Evolutionary conservation across 2,113 vertebrate species (phyloP).

Genomic region (Onychorhynchus coronatus): DNA sequence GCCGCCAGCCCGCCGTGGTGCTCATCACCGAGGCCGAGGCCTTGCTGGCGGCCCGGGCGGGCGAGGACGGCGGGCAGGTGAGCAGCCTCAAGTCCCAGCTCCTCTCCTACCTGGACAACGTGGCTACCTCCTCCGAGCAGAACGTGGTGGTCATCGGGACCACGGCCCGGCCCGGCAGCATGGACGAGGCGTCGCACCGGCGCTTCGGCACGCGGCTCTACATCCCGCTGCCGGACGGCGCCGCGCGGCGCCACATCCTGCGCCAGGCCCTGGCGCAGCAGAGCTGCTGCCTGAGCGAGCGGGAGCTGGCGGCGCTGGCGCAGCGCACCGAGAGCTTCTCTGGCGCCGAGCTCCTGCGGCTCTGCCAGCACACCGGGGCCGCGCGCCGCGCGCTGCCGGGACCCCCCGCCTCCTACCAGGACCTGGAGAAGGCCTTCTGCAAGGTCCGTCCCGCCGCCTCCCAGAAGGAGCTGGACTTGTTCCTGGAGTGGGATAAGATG

Average conservation of each 20-base stretch:
- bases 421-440: conserved; percentile 90
- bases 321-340: conserved; percentile 91
- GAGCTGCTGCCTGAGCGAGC: conserved; percentile 84
- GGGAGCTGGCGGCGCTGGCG: conserved; percentile 85
- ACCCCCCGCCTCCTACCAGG: conserved; percentile 81
- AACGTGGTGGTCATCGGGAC: conserved; percentile 85
- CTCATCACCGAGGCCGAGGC: conserved; percentile 88
- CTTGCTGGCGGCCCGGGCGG: conserved; percentile 61
- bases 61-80: conserved; percentile 44
- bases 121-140: conserved; percentile 74
- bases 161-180: conserved; percentile 85
- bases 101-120: conserved; percentile 84
- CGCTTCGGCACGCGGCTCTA: conserved; percentile 90
- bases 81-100: conserved; percentile 79
- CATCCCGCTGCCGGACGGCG: conserved; percentile 81
- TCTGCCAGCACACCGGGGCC: conserved; percentile 86
- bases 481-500: conserved; percentile 93
- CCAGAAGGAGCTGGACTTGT: conserved; percentile 89
- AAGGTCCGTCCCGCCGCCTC: conserved; percentile 86
- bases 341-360: conserved; percentile 83
- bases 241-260: conserved; percentile 85
- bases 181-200: conserved; percentile 86
- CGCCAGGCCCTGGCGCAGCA: conserved; percentile 83
- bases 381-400: conserved; percentile 68
- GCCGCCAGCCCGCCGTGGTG: conserved; percentile 84